phyloP scores from a whole-genome alignment of 2,888 invertebrate genomes.

The Phasia obesa region DNA sequence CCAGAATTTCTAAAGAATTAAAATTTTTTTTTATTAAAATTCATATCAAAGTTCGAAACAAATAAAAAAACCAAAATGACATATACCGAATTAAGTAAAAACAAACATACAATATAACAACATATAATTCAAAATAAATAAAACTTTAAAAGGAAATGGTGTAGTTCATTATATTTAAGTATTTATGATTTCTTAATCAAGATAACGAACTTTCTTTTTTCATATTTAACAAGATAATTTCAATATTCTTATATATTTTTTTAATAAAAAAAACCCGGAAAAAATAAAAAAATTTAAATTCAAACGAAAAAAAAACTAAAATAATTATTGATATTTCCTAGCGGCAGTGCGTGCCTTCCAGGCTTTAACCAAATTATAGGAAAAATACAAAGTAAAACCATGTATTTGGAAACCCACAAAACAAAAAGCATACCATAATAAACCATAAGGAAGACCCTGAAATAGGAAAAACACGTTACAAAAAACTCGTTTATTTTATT shows the following conservation, averaged over 20 bases:
- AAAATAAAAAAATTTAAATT: conserved; percentile 18
- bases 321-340: conserved; percentile 86
- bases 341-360: conserved; percentile 90
- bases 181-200: conserved; percentile 2
- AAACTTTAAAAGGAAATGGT: conserved; percentile 35
- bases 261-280: conserved; percentile 23
- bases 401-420: conserved; percentile 94
- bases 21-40: conserved; percentile 36
- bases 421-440: conserved; percentile 96
- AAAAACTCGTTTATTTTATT: neutral
- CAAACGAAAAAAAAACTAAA: conserved; percentile 17
- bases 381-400: conserved; percentile 92
- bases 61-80: neutral
- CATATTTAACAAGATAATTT: conserved; percentile 48
- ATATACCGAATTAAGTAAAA: neutral
- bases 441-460: conserved; percentile 94
- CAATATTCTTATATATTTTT: conserved; percentile 9
- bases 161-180: conserved; percentile 36
- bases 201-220: conserved; percentile 25
- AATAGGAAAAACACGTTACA: conserved; percentile 76
- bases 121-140: neutral
- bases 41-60: conserved; percentile 42
- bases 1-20: neutral
- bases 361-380: conserved; percentile 90
- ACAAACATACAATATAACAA: neutral